Base-by-base conservation (phyloP, 2,888 invertebrate genomes). In the Melanostoma scalare region DNA sequence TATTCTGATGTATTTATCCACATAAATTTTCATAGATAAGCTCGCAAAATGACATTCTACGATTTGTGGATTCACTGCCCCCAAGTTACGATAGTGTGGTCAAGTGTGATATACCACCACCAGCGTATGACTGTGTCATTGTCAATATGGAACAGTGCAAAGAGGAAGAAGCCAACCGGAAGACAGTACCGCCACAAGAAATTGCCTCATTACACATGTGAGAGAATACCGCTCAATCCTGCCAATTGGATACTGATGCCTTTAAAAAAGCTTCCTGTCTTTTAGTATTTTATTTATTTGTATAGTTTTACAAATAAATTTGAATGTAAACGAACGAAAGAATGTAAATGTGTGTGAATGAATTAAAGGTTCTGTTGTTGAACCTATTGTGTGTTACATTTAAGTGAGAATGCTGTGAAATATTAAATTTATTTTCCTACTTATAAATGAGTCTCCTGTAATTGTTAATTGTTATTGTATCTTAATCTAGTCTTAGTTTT, bases 71-170 rank as follows among this genome's bases (percentile, higher is more conserved):
- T 72, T 88, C 89, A 42, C 85, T 91, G 85, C 92, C 92, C 20
- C 92, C 92, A 4, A 92, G 91, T 77, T 92, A 92, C 73, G 92
- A 92, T 0, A 90, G 89, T 44, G 91, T 91, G 40, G 89, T 91
- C 1, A 91, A 90, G 58, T 90, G 87, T 69, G 92, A 91, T 86
- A 87, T 90, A 31, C 91, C 91, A 5, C 91, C 91, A 10, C 92
- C 92, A 20, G 86, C 92, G 2, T 92, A 92, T 72, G 89, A 90
- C 56, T 90, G 91, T 52, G 86, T 91, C 35, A 88, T 90, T n/a
- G 87, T 91, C 65, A 89, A 90, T 61, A 85, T 90, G 87, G 90
- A 89, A 9, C 89, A 88, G 76, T 86, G 87, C 72, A 90, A 90
- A 81, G 88, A 89, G 79, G 88, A 89, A 3, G 87, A 88, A 78